phyloP scores from a whole-genome alignment of 2,888 invertebrate species.

The Agrochola lychnidis region DNA sequence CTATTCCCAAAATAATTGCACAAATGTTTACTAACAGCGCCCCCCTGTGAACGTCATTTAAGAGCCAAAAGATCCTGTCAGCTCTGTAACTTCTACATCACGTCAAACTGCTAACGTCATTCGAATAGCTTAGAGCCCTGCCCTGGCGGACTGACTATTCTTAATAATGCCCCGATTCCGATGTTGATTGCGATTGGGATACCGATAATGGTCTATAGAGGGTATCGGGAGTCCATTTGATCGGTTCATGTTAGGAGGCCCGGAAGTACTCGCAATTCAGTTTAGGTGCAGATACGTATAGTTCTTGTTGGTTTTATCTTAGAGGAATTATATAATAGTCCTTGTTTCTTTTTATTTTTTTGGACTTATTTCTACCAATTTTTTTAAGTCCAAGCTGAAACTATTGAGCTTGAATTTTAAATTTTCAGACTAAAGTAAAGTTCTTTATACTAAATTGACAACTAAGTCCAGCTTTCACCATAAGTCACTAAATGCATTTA shows the following conservation, averaged over 20 bases:
- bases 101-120: constrained; percentile 9
- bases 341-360: background rate
- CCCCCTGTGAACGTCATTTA: background rate
- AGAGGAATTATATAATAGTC: too few relatives aligned
- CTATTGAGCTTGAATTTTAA: background rate
- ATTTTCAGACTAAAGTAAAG: background rate
- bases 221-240: constrained; percentile 38
- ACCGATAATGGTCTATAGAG: constrained; percentile 37
- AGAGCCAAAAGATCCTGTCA: background rate
- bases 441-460: background rate
- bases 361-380: background rate
- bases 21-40: background rate
- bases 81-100: constrained; percentile 19
- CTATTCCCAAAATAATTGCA: background rate
- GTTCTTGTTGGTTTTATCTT: constrained; percentile 14
- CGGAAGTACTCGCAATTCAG: constrained; percentile 23
- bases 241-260: background rate
- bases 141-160: constrained; percentile 13
- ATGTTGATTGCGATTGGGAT: constrained; percentile 51
- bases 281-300: background rate
- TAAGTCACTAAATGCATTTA: too few relatives aligned
- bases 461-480: too few relatives aligned
- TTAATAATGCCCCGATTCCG: constrained; percentile 47
- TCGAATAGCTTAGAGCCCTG: constrained; percentile 12
- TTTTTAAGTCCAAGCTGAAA: background rate